Conservation (phyloP, 2,888 invertebrate genomes). For the Rhogogaster chlorosoma region DNA sequence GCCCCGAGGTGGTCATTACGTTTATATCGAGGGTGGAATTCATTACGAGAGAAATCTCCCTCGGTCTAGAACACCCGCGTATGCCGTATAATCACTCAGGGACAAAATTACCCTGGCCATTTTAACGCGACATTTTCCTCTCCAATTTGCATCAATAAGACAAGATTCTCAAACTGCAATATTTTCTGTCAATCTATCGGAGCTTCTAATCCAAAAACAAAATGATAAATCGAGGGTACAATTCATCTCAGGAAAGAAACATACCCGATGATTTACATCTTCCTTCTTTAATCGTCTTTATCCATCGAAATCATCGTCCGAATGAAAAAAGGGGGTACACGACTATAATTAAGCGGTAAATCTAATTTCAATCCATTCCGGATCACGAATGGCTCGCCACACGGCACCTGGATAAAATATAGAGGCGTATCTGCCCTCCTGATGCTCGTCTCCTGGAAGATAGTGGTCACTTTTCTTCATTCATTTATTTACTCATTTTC, state of each 20-base stretch:
- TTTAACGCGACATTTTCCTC: constrained; percentile 47
- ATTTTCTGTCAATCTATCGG: too few species aligned
- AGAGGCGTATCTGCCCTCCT: background rate
- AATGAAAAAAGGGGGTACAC: background rate
- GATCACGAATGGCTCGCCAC: background rate
- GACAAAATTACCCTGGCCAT: constrained; percentile 3
- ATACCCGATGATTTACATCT: too few species aligned
- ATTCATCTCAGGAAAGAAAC: too few species aligned
- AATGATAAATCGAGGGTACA: too few species aligned
- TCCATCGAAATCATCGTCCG: background rate
- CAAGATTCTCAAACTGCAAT: too few species aligned
- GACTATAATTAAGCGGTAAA: background rate
- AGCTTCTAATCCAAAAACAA: too few species aligned
- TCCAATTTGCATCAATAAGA: background rate
- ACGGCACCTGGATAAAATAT: background rate
- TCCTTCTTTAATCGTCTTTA: background rate
- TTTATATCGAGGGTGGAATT: constrained; percentile 73
- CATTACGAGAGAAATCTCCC: constrained; percentile 70
- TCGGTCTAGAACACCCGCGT: constrained; percentile 56
- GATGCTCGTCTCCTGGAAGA: background rate
- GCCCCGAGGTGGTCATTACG: constrained; percentile 69
- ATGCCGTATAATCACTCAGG: constrained; percentile 43
- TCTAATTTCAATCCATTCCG: background rate
- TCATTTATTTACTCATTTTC: background rate
- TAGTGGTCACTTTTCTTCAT: background rate